Conservation (phyloP, 1,140 invertebrate genomes). For the Pristionchus pacificus region DNA sequence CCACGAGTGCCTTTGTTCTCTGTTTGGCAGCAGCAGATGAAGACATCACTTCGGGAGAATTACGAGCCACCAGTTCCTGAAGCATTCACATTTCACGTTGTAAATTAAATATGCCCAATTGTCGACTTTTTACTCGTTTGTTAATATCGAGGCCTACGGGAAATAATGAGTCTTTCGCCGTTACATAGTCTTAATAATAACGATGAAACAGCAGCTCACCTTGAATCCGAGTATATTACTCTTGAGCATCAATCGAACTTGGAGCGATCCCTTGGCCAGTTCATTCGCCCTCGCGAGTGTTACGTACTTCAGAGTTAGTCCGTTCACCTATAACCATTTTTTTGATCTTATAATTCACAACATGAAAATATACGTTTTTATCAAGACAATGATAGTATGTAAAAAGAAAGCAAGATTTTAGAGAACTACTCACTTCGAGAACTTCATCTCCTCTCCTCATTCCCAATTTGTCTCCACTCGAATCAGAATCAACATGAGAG, state of each 20-base stretch:
- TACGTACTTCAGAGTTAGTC: slow-evolving; percentile 87
- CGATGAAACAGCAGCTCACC: slow-evolving; percentile 13
- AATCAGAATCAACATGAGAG: slow-evolving; percentile 81
- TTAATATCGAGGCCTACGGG: too few species aligned
- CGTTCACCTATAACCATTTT: slow-evolving; percentile 98
- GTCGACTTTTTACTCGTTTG: too few species aligned
- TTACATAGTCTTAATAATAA: neutral
- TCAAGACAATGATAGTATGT: slow-evolving; percentile 64
- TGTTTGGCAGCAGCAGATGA: neutral
- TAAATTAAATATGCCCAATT: too few species aligned
- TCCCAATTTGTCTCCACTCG: slow-evolving; percentile 91
- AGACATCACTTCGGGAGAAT: neutral
- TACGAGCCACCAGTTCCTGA: slow-evolving; percentile 11
- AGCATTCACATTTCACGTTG: too few species aligned
- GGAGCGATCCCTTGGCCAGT: slow-evolving; percentile 3
- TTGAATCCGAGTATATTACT: slow-evolving; percentile 77
- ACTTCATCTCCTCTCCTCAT: slow-evolving; percentile 90
- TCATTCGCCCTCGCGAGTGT: slow-evolving; percentile 63
- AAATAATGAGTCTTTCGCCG: too few species aligned
- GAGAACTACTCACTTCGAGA: slow-evolving; percentile 1
- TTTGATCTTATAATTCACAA: too few species aligned
- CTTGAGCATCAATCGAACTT: slow-evolving; percentile 81
- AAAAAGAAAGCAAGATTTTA: slow-evolving; percentile 28
- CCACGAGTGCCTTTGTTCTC: slow-evolving; percentile 15
- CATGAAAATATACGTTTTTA: too few species aligned